phyloP scores from a whole-genome alignment of 92 coral and sea anemone species.

The Pocillopora meandrina region DNA sequence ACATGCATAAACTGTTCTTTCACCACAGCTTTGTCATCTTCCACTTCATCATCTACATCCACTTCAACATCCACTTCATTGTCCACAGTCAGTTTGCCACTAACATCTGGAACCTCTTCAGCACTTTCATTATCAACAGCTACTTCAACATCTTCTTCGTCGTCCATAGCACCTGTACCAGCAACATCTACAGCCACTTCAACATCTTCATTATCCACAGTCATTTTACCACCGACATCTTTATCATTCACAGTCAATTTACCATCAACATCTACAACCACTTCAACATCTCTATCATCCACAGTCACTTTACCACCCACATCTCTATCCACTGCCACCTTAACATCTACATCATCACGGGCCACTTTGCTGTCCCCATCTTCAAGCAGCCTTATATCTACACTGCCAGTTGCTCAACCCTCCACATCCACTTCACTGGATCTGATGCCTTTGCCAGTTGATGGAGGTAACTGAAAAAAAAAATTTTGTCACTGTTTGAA shows the following conservation, averaged over 20 bases:
- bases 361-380: not conserved
- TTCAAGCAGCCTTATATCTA: not conserved
- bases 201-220: not conserved
- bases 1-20: not conserved
- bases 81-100: not conserved
- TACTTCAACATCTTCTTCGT: not conserved
- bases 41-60: not conserved
- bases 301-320: not conserved
- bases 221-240: not conserved
- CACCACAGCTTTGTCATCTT: not conserved
- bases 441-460: not conserved
- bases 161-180: not conserved
- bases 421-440: conserved; percentile 4
- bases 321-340: not conserved
- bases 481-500: not conserved
- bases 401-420: not conserved
- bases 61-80: not conserved
- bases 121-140: not conserved
- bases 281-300: not conserved
- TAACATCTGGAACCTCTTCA: not conserved
- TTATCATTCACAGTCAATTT: not conserved
- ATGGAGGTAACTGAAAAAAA: not conserved
- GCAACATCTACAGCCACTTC: not conserved
- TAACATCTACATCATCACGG: not conserved
- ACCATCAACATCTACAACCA: not conserved